Evolutionary conservation across 2,888 invertebrate genomes (phyloP).

Genomic region (Mesochorus sp.): DNA sequence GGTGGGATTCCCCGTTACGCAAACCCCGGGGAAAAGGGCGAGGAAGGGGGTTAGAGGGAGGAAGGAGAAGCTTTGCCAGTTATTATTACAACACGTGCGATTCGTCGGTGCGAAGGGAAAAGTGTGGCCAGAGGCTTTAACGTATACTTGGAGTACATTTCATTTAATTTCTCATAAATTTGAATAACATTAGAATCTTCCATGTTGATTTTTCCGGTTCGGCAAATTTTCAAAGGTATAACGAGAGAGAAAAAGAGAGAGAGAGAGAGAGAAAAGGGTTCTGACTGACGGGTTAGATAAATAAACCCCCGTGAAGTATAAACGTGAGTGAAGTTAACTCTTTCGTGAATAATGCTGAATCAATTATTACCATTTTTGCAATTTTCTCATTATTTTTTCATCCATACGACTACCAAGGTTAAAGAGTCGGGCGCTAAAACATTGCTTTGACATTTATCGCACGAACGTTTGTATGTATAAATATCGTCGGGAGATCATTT

Average conservation of each 20-base stretch:
- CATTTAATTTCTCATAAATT: constrained; percentile 75
- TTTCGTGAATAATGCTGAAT: constrained; percentile 1
- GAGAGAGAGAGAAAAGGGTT: constrained; percentile 56
- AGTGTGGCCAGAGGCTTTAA: not conserved
- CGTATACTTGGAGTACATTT: constrained; percentile 33
- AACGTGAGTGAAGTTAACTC: constrained; percentile 3
- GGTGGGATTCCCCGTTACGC: constrained; percentile 25
- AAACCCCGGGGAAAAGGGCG: not conserved
- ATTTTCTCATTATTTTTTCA: not conserved
- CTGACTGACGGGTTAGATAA: constrained; percentile 8
- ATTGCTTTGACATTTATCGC: constrained; percentile 66
- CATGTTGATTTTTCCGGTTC: constrained; percentile 78
- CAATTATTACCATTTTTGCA: not conserved
- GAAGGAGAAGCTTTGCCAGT: constrained; percentile 5
- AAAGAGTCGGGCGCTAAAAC: constrained; percentile 58
- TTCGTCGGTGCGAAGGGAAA: constrained; percentile 34
- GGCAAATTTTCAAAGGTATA: constrained; percentile 43
- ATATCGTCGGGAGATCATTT: constrained; percentile 56
- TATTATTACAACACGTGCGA: constrained; percentile 60
- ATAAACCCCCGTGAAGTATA: constrained; percentile 15
- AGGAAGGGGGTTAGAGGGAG: not conserved
- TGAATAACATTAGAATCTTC: constrained; percentile 75
- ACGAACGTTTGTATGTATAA: not conserved
- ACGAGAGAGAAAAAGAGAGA: constrained; percentile 53
- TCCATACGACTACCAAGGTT: constrained; percentile 1